These are phyloP conservation scores for Synaphobranchus kaupii DNA, from an alignment of 2,797 vertebrate species.

Conservation along the genomic window DNA sequence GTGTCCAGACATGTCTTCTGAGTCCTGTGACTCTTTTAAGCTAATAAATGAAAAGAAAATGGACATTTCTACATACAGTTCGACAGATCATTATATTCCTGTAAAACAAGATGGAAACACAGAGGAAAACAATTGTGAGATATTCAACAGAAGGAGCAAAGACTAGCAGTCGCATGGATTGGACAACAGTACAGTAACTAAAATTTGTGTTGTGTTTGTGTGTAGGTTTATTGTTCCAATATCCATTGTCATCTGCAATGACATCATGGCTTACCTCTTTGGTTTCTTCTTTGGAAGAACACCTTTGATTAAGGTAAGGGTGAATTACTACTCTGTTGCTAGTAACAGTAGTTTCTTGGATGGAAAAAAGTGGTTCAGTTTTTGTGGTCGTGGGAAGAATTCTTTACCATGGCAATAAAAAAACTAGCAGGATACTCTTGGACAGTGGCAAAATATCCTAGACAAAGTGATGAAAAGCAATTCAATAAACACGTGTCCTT, in stretches of 20 bases:
- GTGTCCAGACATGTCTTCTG: background rate
- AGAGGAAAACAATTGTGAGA: background rate
- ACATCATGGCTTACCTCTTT: constrained; percentile 95
- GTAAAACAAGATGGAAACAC: background rate
- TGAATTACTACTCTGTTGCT: background rate
- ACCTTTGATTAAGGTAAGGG: constrained; percentile 92
- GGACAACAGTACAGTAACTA: background rate
- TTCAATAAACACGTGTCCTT: background rate
- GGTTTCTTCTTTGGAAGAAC: constrained; percentile 98
- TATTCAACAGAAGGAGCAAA: background rate
- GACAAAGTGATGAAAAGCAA: background rate
- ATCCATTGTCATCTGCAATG: constrained; percentile 97
- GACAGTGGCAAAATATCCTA: background rate
- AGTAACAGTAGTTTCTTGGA: background rate
- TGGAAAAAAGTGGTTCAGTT: background rate
- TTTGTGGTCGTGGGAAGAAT: background rate
- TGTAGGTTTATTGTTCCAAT: constrained; percentile 95
- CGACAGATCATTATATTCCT: background rate
- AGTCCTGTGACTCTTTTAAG: background rate
- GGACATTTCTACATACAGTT: background rate
- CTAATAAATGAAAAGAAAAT: background rate
- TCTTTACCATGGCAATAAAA: background rate
- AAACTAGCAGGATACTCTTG: background rate
- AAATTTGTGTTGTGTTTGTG: constrained; percentile 31
- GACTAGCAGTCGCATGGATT: background rate